Conservation (phyloP, 2,888 invertebrate species). For the Eudasyphora cyanicolor region DNA sequence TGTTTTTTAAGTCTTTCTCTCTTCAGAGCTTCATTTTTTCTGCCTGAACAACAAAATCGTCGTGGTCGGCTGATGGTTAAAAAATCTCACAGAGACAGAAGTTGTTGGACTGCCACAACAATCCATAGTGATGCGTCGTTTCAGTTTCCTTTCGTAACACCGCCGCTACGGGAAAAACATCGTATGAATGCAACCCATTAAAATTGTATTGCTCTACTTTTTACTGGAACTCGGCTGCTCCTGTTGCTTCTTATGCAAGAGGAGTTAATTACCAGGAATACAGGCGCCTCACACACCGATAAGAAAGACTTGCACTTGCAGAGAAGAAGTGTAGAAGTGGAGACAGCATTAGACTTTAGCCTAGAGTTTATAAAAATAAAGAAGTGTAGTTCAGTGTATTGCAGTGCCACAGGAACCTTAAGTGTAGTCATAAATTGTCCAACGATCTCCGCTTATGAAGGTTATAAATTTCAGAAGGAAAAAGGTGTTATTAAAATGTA, state of each 20-base stretch:
- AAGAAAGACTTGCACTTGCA: conserved; percentile 25
- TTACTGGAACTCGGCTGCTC: neutral
- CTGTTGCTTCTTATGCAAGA: conserved; percentile 19
- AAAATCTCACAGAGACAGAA: conserved; percentile 29
- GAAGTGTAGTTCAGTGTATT: too few species aligned
- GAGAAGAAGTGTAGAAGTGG: conserved; percentile 11
- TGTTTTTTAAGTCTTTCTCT: neutral
- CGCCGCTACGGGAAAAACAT: neutral
- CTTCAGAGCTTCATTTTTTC: neutral
- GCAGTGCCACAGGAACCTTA: conserved; percentile 63
- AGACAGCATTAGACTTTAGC: neutral
- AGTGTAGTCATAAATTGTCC: conserved; percentile 65
- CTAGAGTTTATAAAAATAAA: conserved; percentile 60
- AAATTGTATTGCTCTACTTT: conserved; percentile 61
- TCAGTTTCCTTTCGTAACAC: neutral
- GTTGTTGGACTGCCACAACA: conserved; percentile 5
- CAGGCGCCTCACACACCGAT: conserved; percentile 61
- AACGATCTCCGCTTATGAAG: conserved; percentile 61
- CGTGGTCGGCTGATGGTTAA: conserved; percentile 26
- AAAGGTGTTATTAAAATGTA: conserved; percentile 64
- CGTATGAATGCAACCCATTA: conserved; percentile 45
- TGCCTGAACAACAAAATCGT: conserved; percentile 33
- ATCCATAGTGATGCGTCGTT: neutral
- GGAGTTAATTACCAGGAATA: conserved; percentile 64
- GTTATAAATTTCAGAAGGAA: conserved; percentile 61